Conservation (phyloP, 2,113 vertebrate genomes). For the Triplophysa tibetana region DNA sequence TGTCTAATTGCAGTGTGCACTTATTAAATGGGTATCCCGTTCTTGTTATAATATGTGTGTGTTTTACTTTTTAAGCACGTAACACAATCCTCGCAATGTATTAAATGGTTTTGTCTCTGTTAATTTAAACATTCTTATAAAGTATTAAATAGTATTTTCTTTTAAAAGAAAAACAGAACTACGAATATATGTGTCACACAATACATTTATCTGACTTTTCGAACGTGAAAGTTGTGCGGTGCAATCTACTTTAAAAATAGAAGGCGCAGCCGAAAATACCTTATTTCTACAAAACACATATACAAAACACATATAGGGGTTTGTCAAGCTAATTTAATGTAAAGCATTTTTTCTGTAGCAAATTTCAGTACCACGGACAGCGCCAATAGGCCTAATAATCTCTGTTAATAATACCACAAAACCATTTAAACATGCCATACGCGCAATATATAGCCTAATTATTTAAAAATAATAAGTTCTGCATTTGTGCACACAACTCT, state of each 20-base stretch:
- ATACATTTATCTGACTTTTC: background rate
- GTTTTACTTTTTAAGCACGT: background rate
- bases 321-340: background rate
- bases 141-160: background rate
- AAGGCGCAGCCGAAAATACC: background rate
- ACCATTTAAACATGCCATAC: conserved; percentile 3
- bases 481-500: background rate
- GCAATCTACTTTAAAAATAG: background rate
- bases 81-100: background rate
- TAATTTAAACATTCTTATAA: background rate
- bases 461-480: background rate
- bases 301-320: too few relatives aligned
- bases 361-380: conserved; percentile 9
- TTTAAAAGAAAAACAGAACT: background rate
- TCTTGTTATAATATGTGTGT: too few relatives aligned
- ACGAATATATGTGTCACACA: background rate
- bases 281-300: background rate
- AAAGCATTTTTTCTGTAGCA: background rate
- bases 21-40: too few relatives aligned
- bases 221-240: background rate
- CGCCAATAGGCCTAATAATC: background rate
- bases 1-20: background rate
- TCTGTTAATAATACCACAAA: background rate
- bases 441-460: background rate
- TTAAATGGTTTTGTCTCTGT: background rate